Percentiles rank a stretch among this genome's conserved stretches.
Evolutionary conservation across 1,140 invertebrate species (phyloP).

Genomic region (Aphidius ervi): DNA sequence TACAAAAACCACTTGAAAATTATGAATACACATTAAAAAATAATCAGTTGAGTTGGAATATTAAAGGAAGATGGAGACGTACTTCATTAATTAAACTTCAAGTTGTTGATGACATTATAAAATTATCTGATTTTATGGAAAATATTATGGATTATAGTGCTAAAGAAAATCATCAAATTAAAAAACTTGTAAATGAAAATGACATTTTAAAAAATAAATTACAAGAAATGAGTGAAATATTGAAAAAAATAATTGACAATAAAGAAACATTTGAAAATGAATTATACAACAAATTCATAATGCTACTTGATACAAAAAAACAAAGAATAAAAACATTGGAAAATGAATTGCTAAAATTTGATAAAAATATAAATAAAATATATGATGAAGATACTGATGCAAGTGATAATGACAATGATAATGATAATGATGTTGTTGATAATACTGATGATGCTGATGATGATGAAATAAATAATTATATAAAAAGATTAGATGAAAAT

Average conservation of each 20-base stretch:
- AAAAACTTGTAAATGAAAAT: constrained; percentile 2
- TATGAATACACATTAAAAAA: constrained; percentile 2
- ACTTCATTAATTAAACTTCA: constrained; percentile 4
- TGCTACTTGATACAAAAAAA: constrained; percentile 22
- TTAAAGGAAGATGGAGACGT: constrained; percentile 14
- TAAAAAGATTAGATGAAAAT: neutral
- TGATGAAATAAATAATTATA: neutral
- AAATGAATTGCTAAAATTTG: neutral
- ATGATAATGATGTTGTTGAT: neutral
- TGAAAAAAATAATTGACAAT: neutral
- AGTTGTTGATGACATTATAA: neutral
- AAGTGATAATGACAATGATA: constrained; percentile 1
- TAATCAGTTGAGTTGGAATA: constrained; percentile 15
- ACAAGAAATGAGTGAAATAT: neutral
- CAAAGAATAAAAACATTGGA: constrained; percentile 16
- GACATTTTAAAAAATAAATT: neutral
- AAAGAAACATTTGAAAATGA: constrained; percentile 20
- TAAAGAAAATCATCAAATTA: neutral
- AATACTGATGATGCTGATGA: neutral
- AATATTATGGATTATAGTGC: constrained; percentile 1
- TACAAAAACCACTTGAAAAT: too few relatives aligned
- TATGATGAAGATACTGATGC: constrained; percentile 18
- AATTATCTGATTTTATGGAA: constrained; percentile 5
- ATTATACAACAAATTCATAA: constrained; percentile 17
- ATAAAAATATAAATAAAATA: neutral